A percentile compares a stretch with the other conserved stretches of the same genome.
Evolutionary conservation across 2,797 vertebrate species (phyloP).

Genomic region (Amazonetta brasiliensis): DNA sequence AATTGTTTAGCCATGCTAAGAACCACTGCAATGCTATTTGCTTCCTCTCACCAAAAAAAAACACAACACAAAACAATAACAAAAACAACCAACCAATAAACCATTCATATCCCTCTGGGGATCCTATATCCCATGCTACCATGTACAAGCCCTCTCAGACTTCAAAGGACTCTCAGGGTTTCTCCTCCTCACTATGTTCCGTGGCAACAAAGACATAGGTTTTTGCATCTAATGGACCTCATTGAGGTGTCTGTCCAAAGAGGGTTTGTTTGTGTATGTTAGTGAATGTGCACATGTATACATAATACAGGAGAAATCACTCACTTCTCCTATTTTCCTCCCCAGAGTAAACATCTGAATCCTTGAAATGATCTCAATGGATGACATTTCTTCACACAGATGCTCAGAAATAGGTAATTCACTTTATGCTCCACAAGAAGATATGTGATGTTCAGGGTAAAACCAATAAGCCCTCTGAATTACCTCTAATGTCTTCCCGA

Average conservation of each 20-base stretch:
- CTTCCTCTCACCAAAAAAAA: neutral
- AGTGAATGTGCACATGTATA: neutral
- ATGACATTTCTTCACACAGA: neutral
- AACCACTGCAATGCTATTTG: neutral
- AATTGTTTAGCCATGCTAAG: neutral
- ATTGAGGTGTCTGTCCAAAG: neutral
- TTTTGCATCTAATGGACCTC: neutral
- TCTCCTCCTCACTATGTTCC: neutral
- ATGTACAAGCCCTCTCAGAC: accelerated
- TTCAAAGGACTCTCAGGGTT: neutral
- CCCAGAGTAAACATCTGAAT: neutral
- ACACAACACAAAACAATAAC: too few species aligned
- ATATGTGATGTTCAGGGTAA: neutral
- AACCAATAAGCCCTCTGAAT: neutral
- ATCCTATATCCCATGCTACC: accelerated
- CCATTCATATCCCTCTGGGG: accelerated
- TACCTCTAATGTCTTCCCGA: neutral
- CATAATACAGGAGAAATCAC: neutral
- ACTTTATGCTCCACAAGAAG: neutral
- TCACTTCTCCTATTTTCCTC: neutral
- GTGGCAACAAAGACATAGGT: neutral
- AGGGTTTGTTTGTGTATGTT: neutral
- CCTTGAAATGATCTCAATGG: neutral
- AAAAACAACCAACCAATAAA: neutral
- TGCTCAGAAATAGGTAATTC: neutral